Evolutionary conservation across 2,113 vertebrate species (phyloP).

Genomic region (Muntiacus muntjak): DNA sequence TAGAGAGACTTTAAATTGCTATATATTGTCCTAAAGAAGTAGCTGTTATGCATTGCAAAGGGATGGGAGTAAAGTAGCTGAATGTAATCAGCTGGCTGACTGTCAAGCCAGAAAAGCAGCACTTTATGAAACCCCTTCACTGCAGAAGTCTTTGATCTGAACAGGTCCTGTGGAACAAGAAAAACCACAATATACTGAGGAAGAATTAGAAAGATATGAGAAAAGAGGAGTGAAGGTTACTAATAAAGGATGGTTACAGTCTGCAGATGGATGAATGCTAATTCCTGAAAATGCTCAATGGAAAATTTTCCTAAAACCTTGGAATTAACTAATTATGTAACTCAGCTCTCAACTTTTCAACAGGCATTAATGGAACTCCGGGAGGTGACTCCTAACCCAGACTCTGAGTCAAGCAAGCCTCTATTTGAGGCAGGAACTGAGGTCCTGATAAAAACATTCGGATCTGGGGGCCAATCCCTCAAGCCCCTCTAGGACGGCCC

Average conservation of each 20-base stretch:
- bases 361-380: neutral
- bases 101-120: neutral
- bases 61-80: neutral
- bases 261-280: fast-evolving
- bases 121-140: neutral
- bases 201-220: neutral
- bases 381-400: neutral
- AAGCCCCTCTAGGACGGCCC: neutral
- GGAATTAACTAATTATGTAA: neutral
- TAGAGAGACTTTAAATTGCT: neutral
- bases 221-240: neutral
- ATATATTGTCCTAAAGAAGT: neutral
- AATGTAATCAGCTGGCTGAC: neutral
- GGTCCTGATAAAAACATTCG: neutral
- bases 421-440: neutral
- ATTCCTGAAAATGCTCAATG: neutral
- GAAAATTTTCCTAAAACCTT: neutral
- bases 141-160: neutral
- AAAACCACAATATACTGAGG: neutral
- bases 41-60: neutral
- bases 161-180: neutral
- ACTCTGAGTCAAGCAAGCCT: neutral
- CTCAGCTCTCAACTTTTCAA: neutral
- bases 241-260: neutral
- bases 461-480: neutral